Evolutionary conservation across 2,888 invertebrate species (phyloP).

Genomic region (Heliconius charithonia): DNA sequence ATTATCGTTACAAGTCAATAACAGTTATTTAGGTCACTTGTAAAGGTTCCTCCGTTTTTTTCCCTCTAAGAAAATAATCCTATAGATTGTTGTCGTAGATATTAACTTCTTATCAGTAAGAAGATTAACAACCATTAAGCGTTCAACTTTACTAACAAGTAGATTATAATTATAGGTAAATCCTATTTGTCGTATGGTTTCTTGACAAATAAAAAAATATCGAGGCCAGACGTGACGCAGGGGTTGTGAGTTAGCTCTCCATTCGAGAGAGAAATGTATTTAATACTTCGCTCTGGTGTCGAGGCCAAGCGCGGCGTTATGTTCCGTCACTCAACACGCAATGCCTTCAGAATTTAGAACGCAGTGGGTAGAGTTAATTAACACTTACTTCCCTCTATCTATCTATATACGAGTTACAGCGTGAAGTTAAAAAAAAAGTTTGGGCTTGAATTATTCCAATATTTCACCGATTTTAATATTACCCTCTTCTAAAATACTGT

Average conservation of each 20-base stretch:
- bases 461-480: no score
- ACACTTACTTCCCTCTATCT: no score
- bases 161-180: constrained; percentile 23
- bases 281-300: neutral
- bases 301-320: neutral
- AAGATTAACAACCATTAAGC: constrained; percentile 26
- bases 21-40: neutral
- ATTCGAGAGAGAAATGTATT: neutral
- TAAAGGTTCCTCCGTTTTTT: neutral
- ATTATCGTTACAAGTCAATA: neutral
- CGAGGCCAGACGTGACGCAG: neutral
- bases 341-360: neutral
- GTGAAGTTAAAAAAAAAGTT: no score
- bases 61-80: neutral
- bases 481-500: no score
- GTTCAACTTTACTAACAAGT: constrained; percentile 23
- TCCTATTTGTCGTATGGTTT: neutral
- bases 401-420: no score
- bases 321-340: neutral
- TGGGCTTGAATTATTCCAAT: no score
- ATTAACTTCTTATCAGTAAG: constrained; percentile 29
- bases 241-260: neutral
- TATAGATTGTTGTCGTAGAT: constrained; percentile 10
- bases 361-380: no score
- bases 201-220: neutral